These are phyloP conservation scores for Ditula angustiorana DNA, from an alignment of 2,888 invertebrate species.

Conservation along the genomic window DNA sequence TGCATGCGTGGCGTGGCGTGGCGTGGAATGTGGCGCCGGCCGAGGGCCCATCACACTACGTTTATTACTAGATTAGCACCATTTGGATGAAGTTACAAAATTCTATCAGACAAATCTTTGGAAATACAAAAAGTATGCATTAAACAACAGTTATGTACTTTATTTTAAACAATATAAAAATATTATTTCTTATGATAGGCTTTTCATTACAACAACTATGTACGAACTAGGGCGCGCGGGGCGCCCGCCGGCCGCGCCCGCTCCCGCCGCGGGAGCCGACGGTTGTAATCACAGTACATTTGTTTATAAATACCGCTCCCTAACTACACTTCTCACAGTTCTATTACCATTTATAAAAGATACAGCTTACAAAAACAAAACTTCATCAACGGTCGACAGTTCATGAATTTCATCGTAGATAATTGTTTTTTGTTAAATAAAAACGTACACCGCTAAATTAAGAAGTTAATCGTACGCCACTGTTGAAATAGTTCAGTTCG, in stretches of 20 bases:
- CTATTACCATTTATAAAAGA: conserved; percentile 79
- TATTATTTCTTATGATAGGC: conserved; percentile 77
- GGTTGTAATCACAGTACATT: conserved; percentile 76
- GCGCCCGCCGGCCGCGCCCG: conserved; percentile 40
- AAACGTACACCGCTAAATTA: conserved; percentile 64
- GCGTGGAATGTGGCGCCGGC: no score
- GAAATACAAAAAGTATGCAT: conserved; percentile 73
- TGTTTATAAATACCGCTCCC: conserved; percentile 74
- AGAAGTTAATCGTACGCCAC: conserved; percentile 73
- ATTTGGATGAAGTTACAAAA: conserved; percentile 70
- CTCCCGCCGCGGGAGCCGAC: conserved; percentile 48
- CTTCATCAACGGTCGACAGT: conserved; percentile 66
- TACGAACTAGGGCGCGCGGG: conserved; percentile 46
- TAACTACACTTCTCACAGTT: conserved; percentile 66
- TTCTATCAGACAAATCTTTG: conserved; percentile 62
- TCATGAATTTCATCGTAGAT: conserved; percentile 49
- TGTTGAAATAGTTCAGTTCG: conserved; percentile 55
- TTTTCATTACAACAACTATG: conserved; percentile 64
- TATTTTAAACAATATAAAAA: conserved; percentile 82
- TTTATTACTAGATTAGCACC: conserved; percentile 73
- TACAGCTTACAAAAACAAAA: conserved; percentile 75
- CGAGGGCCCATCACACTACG: neutral
- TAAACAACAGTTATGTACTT: conserved; percentile 78
- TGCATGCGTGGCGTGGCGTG: neutral
- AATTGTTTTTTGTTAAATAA: conserved; percentile 64